Conservation (phyloP, 2,113 vertebrate species). For the Tenrec ecaudatus region DNA sequence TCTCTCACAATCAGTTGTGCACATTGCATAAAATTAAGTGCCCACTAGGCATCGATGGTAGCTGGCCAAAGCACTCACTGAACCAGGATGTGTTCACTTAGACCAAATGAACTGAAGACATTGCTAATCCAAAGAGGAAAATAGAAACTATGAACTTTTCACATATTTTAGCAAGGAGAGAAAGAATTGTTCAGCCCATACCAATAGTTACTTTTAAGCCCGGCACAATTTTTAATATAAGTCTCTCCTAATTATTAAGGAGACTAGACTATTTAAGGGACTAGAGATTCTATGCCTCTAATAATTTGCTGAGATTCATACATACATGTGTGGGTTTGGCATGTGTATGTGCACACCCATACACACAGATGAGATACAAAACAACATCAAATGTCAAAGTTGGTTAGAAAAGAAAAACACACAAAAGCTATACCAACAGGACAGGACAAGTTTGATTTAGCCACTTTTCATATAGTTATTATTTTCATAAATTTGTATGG, state of each 20-base stretch:
- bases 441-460: neutral
- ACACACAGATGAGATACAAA: neutral
- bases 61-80: neutral
- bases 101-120: neutral
- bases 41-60: too few relatives aligned
- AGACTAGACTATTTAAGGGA: neutral
- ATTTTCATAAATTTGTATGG: slow-evolving; percentile 14
- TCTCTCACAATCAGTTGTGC: neutral
- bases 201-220: neutral
- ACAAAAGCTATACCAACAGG: neutral
- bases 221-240: neutral
- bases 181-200: neutral
- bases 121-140: neutral
- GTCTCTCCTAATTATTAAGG: neutral
- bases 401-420: slow-evolving; percentile 34
- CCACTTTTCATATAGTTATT: neutral
- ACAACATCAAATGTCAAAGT: neutral
- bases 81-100: neutral
- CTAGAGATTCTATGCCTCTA: neutral
- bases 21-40: too few relatives aligned
- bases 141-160: neutral
- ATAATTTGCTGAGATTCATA: neutral
- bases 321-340: neutral
- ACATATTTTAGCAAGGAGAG: neutral
- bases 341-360: neutral